These are phyloP conservation scores for Lottia gigantea DNA, from an alignment of 2,888 invertebrate species.

Conservation along the genomic window DNA sequence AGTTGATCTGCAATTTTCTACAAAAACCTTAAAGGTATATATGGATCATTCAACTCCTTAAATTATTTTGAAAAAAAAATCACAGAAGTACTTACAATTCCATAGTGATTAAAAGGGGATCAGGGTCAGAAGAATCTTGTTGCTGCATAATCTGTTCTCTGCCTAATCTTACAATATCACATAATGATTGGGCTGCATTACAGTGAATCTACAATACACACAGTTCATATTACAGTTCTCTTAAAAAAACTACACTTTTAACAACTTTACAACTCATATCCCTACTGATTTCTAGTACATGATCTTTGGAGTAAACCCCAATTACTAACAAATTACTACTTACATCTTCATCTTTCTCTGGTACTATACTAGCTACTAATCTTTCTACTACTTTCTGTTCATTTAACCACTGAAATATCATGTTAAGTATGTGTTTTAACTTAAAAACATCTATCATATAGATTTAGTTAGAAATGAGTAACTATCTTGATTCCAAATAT, in stretches of 20 bases:
- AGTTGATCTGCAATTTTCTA: no score
- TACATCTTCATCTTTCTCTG: conserved; percentile 76
- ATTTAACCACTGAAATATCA: conserved; percentile 83
- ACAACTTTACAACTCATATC: no score
- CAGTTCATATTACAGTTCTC: background rate
- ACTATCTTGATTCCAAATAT: no score
- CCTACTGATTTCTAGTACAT: no score
- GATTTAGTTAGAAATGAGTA: no score
- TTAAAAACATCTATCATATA: background rate
- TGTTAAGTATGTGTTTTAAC: no score
- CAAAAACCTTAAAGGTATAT: no score
- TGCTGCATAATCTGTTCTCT: conserved; percentile 65
- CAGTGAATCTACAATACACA: conserved; percentile 74
- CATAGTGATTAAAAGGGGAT: conserved; percentile 79
- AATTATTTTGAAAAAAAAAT: no score
- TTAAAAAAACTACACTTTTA: no score
- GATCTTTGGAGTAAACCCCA: no score
- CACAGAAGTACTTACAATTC: conserved; percentile 75
- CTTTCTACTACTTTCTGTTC: conserved; percentile 87
- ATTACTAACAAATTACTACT: conserved; percentile 24
- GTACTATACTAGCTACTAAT: conserved; percentile 77
- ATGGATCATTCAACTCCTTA: no score
- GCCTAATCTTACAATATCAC: conserved; percentile 80
- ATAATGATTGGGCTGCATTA: conserved; percentile 88
- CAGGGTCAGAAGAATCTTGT: conserved; percentile 75